Conservation (phyloP, 2,797 vertebrate genomes). For the Danio aesculapii region DNA sequence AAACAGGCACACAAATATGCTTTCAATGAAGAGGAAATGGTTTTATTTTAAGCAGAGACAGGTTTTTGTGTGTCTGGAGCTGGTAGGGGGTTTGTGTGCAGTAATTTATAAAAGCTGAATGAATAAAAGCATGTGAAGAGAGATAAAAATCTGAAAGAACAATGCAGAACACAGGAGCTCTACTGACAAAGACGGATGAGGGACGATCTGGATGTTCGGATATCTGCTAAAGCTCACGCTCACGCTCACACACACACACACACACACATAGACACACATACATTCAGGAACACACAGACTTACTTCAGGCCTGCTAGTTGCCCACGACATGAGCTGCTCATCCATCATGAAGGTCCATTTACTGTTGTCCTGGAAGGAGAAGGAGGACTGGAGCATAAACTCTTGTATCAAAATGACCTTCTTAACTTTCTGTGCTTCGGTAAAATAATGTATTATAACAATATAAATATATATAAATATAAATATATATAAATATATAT, state of each 20-base stretch:
- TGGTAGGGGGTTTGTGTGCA: not conserved
- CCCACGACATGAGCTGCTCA: constrained; percentile 86
- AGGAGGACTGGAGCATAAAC: not conserved
- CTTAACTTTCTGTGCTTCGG: not conserved
- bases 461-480: too few species aligned
- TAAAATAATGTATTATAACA: not conserved
- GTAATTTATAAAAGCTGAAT: constrained; percentile 15
- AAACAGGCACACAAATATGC: not conserved
- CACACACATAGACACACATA: not conserved
- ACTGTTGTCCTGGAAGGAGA: constrained; percentile 79
- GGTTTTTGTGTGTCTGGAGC: not conserved
- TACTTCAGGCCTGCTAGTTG: constrained; percentile 83
- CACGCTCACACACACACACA: too few species aligned
- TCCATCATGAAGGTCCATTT: constrained; percentile 88
- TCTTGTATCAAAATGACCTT: not conserved
- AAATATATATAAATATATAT: too few species aligned
- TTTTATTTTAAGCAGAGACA: not conserved
- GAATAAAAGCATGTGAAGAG: constrained; percentile 20
- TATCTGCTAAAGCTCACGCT: constrained; percentile 24
- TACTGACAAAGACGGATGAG: constrained; percentile 37
- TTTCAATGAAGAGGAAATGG: not conserved
- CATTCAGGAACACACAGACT: constrained; percentile 22
- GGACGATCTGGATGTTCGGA: constrained; percentile 11
- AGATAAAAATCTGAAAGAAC: constrained; percentile 25
- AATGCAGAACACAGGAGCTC: constrained; percentile 16